Evolutionary conservation across 1,140 invertebrate genomes (phyloP), one percentile per base, ranked within the genome.

Genomic region (Matsumurasca onukii): DNA sequence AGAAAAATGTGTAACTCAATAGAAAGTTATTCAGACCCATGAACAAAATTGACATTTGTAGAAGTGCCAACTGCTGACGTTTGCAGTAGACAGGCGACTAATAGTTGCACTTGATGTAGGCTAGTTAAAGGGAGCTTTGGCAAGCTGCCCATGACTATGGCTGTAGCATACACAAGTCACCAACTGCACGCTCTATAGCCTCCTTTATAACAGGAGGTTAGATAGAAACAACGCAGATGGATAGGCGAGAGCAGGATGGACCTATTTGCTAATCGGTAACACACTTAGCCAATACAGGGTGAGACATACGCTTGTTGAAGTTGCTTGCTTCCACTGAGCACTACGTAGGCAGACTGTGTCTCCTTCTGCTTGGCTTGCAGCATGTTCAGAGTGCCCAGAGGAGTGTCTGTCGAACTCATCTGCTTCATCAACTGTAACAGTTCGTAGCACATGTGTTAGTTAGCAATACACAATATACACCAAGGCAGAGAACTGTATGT

Each of bases 371-470:
- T 99, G 30, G 96, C 92, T 82, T 97, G 92, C 67, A 99, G 80
- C 83, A 98, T 89, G 73, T 92, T 92, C 22, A 99, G 82, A 1
- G 98, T 99, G 73, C 93, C 91, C 20, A 99, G 82, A 3, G 98
- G 97, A 0, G 97, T 99, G 79, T 99, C 98, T 3, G 94, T 98
- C 9, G 96, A 98, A 75, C 94, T 98, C 97, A 99, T 99, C 76
- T 96, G 92, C 78, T 97, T 97, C 93, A 99, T 96, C 70, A 98
- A 79, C 86, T 94, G 78, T 22, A 83, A 81, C n/a, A n/a, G n/a
- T n/a, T n/a, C n/a, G n/a, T n/a, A n/a, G n/a, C n/a, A n/a, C n/a
- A n/a, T n/a, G n/a, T n/a, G n/a, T n/a, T n/a, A n/a, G n/a, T n/a
- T n/a, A n/a, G n/a, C n/a, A n/a, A n/a, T n/a, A n/a, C n/a, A n/a